These are phyloP conservation scores for Circaetus cinerascens DNA, from an alignment of 2,113 vertebrate species.

Conservation along the genomic window DNA sequence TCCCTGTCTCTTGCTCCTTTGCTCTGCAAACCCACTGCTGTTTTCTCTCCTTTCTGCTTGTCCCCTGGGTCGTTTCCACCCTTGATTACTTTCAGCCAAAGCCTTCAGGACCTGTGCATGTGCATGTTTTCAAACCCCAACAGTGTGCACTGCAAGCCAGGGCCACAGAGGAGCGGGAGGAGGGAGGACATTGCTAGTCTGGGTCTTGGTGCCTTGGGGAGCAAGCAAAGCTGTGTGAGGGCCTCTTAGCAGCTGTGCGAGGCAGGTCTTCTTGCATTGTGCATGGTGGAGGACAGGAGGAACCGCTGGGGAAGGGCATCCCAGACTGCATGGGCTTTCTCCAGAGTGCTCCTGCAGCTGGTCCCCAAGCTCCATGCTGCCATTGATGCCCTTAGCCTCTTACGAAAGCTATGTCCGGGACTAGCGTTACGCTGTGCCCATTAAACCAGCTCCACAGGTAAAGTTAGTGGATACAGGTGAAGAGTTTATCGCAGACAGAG, in stretches of 20 bases:
- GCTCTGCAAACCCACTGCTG: not conserved
- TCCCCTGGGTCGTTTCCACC: not conserved
- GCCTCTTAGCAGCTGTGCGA: not conserved
- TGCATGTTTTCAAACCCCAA: not conserved
- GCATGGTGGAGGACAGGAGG: not conserved
- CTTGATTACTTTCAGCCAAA: not conserved
- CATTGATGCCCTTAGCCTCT: not conserved
- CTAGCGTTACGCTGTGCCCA: accelerated
- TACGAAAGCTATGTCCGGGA: not conserved
- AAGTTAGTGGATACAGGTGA: not conserved
- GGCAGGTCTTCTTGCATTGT: not conserved
- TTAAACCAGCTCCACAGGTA: not conserved
- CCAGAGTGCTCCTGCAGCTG: not conserved
- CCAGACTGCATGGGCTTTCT: not conserved
- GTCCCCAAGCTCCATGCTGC: not conserved
- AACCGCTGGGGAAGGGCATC: not conserved
- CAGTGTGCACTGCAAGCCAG: not conserved
- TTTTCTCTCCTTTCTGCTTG: not conserved
- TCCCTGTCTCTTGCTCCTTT: not conserved
- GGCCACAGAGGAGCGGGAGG: accelerated
- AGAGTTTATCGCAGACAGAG: not conserved
- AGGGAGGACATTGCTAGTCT: not conserved
- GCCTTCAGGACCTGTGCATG: accelerated
- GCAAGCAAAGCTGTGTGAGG: not conserved
- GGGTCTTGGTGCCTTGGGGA: not conserved